Percentiles rank a stretch among this genome's conserved stretches.
phyloP scores from a whole-genome alignment of 2,888 invertebrate genomes.

The Tipula vernalis region DNA sequence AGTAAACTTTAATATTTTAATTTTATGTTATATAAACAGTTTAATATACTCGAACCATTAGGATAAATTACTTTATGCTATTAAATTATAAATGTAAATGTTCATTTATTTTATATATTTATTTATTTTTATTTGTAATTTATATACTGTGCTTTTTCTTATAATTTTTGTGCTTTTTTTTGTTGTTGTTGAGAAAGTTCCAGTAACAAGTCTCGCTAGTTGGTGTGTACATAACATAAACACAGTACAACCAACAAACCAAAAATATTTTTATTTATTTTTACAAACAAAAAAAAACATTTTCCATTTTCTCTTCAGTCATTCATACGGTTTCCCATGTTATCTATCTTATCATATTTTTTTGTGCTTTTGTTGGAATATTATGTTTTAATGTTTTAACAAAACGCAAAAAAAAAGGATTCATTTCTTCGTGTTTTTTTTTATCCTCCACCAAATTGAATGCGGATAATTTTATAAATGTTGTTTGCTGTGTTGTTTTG shows the following conservation, averaged over 20 bases:
- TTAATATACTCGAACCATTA: constrained; percentile 12
- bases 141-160: neutral
- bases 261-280: neutral
- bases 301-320: neutral
- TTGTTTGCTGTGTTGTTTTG: neutral
- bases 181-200: neutral
- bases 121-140: constrained; percentile 15
- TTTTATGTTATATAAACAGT: constrained; percentile 9
- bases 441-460: neutral
- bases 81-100: constrained; percentile 11
- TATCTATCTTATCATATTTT: neutral
- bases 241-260: neutral
- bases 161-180: neutral
- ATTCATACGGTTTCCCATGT: neutral
- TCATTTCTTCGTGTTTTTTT: neutral
- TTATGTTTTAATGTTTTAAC: neutral
- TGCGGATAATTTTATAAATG: neutral
- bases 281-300: neutral
- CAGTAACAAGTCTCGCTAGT: neutral
- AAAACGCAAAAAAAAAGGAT: neutral
- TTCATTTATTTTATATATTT: neutral
- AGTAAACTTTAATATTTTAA: neutral
- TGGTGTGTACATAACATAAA: neutral
- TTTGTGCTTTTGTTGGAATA: neutral
- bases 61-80: constrained; percentile 11